A percentile compares a stretch with the other conserved stretches of the same genome.
phyloP scores from a whole-genome alignment of 2,888 invertebrate species.

The Periphyllus acericola region DNA sequence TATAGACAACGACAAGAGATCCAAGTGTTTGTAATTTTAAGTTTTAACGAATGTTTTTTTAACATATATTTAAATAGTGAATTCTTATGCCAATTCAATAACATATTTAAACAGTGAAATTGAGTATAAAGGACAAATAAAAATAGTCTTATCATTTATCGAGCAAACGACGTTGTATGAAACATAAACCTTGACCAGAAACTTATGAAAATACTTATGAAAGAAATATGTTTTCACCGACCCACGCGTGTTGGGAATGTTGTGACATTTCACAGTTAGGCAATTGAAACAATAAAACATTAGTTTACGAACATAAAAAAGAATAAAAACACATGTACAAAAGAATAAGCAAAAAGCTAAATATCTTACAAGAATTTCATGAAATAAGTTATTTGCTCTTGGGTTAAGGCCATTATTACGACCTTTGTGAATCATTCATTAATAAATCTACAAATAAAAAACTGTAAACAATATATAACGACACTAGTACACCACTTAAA shows the following conservation, averaged over 20 bases:
- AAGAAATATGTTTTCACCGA: not conserved
- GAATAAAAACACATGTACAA: not conserved
- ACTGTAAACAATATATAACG: not conserved
- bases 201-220: conserved; percentile 1
- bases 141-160: conserved; percentile 27
- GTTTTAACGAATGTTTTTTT: conserved; percentile 33
- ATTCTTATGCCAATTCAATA: conserved; percentile 34
- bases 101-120: conserved; percentile 24
- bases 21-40: conserved; percentile 11
- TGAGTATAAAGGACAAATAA: conserved; percentile 42
- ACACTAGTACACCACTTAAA: not conserved
- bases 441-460: conserved; percentile 11
- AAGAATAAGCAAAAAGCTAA: not conserved
- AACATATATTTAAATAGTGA: not conserved
- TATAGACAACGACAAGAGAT: conserved; percentile 18
- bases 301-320: not conserved
- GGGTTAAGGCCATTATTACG: not conserved
- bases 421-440: not conserved
- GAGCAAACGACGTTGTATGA: not conserved
- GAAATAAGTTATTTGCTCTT: not conserved
- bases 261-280: not conserved
- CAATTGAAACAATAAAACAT: conserved; percentile 30
- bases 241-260: conserved; percentile 1
- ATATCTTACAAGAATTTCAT: not conserved
- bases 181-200: conserved; percentile 35